A percentile compares a stretch with the other conserved stretches of the same genome.
These are phyloP conservation scores for Phalanger gymnotis DNA, from an alignment of 2,797 vertebrate genomes.

Conservation along the genomic window DNA sequence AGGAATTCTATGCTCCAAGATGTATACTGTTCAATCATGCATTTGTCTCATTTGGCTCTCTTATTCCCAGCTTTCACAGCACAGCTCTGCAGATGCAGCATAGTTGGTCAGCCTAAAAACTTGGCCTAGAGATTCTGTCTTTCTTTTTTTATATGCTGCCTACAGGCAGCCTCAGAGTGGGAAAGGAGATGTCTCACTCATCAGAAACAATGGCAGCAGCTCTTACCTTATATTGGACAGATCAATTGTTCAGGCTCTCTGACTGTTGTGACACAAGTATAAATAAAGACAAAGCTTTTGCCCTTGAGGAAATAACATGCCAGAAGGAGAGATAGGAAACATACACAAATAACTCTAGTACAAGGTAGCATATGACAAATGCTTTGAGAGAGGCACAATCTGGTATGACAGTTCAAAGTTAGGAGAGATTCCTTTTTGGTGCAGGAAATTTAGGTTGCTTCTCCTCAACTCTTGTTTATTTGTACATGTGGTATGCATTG, in stretches of 20 bases:
- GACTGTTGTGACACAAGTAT: not conserved
- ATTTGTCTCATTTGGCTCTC: not conserved
- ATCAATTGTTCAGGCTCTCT: not conserved
- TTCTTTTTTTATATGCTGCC: not conserved
- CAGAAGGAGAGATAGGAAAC: not conserved
- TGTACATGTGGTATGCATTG: not conserved
- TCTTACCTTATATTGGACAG: not conserved
- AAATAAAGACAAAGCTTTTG: not conserved
- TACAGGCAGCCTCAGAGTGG: not conserved
- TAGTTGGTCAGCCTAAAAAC: not conserved
- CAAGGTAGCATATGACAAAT: not conserved
- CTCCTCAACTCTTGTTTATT: not conserved
- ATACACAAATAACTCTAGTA: not conserved
- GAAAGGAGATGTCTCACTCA: not conserved
- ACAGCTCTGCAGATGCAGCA: not conserved
- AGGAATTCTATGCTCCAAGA: not conserved
- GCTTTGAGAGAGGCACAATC: not conserved
- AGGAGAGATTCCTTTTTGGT: not conserved
- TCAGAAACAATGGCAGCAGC: not conserved
- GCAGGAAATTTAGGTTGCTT: not conserved
- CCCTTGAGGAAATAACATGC: not conserved
- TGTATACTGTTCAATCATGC: not conserved
- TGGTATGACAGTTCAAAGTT: not conserved
- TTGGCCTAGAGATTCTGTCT: not conserved
- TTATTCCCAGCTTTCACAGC: not conserved